Evolutionary conservation across 2,888 invertebrate species (phyloP).

Genomic region (Blera fallax): DNA sequence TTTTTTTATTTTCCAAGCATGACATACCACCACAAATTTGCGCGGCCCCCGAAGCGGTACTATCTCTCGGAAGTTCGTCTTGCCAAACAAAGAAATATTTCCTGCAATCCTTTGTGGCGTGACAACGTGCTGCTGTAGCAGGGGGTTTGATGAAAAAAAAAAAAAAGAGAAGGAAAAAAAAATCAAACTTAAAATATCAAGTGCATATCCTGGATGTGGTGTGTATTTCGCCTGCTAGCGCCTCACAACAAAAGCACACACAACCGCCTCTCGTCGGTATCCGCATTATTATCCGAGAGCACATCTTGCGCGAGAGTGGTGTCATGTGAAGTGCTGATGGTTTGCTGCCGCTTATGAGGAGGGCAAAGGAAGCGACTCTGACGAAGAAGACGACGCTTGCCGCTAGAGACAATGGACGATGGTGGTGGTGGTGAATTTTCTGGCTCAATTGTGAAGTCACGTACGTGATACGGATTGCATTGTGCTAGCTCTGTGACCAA

Average conservation of each 20-base stretch:
- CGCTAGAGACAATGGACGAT: conserved; percentile 58
- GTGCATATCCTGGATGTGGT: conserved; percentile 70
- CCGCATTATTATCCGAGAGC: conserved; percentile 72
- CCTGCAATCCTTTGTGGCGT: conserved; percentile 57
- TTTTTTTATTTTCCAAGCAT: conserved; percentile 32
- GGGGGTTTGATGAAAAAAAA: conserved; percentile 20
- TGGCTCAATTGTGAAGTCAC: conserved; percentile 72
- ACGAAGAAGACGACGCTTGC: conserved; percentile 32
- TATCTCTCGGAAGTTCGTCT: conserved; percentile 65
- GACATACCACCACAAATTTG: conserved; percentile 38
- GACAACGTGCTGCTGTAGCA: not conserved
- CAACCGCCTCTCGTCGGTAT: conserved; percentile 70
- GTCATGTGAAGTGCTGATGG: conserved; percentile 72
- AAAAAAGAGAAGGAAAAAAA: conserved; percentile 37
- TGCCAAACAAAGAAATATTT: conserved; percentile 60
- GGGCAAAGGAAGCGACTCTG: not conserved
- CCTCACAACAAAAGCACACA: conserved; percentile 62
- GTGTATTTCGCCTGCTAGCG: conserved; percentile 68
- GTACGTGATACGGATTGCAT: conserved; percentile 72
- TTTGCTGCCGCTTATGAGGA: conserved; percentile 58
- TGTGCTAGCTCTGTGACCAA: conserved; percentile 70
- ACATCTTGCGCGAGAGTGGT: conserved; percentile 71
- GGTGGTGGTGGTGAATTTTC: conserved; percentile 52
- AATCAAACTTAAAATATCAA: conserved; percentile 69
- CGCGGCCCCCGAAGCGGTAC: conserved; percentile 52